Evolutionary conservation across 2,797 vertebrate species (phyloP).

Genomic region (Pteronotus mesoamericanus): DNA sequence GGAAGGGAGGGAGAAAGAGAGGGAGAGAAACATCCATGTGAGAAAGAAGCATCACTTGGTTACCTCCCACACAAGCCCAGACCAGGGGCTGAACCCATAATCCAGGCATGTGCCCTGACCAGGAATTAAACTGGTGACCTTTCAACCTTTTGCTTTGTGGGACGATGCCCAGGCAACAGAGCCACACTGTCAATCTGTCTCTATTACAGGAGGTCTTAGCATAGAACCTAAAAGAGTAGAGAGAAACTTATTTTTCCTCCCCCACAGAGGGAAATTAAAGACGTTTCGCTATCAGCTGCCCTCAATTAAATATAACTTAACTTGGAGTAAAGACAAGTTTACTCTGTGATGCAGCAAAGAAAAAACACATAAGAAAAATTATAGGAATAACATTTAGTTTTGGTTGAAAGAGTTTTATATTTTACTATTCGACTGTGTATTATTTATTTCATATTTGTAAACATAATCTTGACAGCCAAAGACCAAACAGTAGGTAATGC

Average conservation of each 20-base stretch:
- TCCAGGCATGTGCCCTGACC: no score
- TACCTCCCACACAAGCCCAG: no score
- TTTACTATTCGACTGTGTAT: background rate
- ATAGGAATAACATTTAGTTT: conserved; percentile 53
- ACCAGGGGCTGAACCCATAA: no score
- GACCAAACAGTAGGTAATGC: background rate
- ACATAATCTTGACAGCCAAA: conserved; percentile 11
- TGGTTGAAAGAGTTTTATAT: conserved; percentile 55
- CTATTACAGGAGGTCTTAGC: background rate
- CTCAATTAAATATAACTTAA: background rate
- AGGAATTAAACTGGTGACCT: no score
- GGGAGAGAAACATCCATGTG: no score
- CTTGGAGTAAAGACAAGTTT: background rate
- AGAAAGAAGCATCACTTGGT: no score
- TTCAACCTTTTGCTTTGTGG: no score
- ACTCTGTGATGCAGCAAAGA: conserved; percentile 39
- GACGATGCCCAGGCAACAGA: no score
- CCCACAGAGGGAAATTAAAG: background rate
- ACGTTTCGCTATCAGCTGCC: background rate
- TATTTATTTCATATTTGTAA: background rate
- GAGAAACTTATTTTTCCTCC: background rate
- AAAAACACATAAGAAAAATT: conserved; percentile 54
- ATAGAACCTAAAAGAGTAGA: background rate
- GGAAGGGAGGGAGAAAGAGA: no score
- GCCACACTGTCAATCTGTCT: background rate